Evolutionary conservation across 1,140 invertebrate genomes (phyloP).

Genomic region (Parasteatoda tepidariorum): DNA sequence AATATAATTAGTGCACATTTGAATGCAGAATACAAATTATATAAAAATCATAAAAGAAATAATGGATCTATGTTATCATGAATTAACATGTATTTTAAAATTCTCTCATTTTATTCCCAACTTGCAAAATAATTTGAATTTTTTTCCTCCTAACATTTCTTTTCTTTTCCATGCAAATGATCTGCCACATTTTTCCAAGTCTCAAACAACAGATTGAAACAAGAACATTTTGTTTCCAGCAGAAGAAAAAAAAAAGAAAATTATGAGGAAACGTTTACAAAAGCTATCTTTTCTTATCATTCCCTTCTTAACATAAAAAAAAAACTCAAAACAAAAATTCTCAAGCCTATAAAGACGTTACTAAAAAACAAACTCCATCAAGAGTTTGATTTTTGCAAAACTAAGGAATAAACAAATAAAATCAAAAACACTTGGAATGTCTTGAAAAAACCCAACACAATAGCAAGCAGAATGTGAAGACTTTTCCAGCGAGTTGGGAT

Average conservation of each 20-base stretch:
- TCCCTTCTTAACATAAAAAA: slow-evolving; percentile 27
- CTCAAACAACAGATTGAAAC: slow-evolving; percentile 3
- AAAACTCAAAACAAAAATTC: neutral
- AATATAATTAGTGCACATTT: too few species aligned
- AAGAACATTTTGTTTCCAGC: slow-evolving; percentile 1
- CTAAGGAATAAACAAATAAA: slow-evolving; percentile 28
- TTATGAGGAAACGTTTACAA: slow-evolving; percentile 13
- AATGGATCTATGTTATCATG: neutral
- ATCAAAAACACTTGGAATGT: slow-evolving; percentile 26
- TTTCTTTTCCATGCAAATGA: too few species aligned
- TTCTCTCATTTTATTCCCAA: too few species aligned
- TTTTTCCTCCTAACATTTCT: too few species aligned
- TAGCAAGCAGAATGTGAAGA: slow-evolving; percentile 10
- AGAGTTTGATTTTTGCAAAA: slow-evolving; percentile 48
- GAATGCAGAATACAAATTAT: too few species aligned
- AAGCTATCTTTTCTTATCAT: neutral
- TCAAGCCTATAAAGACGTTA: slow-evolving; percentile 19
- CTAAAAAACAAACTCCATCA: slow-evolving; percentile 31
- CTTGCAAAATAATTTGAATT: too few species aligned
- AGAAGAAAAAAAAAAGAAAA: neutral
- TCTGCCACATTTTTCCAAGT: neutral
- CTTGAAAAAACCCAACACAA: slow-evolving; percentile 14
- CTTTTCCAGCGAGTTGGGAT: slow-evolving; percentile 21
- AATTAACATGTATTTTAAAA: too few species aligned
- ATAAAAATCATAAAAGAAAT: neutral